Conservation (phyloP, 2,797 vertebrate genomes). For the Strix occidentalis region DNA sequence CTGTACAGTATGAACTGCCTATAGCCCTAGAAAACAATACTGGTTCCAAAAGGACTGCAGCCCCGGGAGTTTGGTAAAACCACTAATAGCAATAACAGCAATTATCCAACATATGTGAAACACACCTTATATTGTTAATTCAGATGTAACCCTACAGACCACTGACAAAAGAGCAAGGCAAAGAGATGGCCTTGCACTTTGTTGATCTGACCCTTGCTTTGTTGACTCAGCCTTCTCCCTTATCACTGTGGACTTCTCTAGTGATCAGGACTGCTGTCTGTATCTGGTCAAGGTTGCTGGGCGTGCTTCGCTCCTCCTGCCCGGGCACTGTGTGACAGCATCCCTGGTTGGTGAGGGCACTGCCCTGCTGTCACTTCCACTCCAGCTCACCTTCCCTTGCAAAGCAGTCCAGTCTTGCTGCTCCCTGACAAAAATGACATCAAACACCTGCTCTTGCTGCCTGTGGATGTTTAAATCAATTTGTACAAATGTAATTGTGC, state of each 20-base stretch:
- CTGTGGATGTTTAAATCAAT: not conserved
- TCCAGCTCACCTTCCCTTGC: not conserved
- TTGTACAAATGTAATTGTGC: not conserved
- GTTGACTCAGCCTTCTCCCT: not conserved
- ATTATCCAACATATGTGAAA: not conserved
- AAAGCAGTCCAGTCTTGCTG: not conserved
- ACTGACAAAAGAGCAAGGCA: not conserved
- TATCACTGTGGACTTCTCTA: not conserved
- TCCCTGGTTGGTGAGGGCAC: accelerated
- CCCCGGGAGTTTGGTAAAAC: not conserved
- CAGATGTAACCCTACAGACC: not conserved
- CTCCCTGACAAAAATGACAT: not conserved
- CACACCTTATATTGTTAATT: not conserved
- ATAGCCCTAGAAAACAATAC: not conserved
- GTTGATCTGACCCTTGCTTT: not conserved
- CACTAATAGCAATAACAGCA: not conserved
- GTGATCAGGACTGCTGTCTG: not conserved
- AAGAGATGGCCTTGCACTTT: not conserved
- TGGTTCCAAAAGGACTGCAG: not conserved
- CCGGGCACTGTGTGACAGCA: not conserved
- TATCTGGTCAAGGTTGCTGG: not conserved
- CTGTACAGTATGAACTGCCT: not conserved
- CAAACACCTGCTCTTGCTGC: not conserved
- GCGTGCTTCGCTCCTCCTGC: accelerated
- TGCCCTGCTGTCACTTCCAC: not conserved